A percentile compares a stretch with the other conserved stretches of the same genome.
These are phyloP conservation scores for Aporophyla nigra DNA, from an alignment of 2,888 invertebrate genomes.

Conservation along the genomic window DNA sequence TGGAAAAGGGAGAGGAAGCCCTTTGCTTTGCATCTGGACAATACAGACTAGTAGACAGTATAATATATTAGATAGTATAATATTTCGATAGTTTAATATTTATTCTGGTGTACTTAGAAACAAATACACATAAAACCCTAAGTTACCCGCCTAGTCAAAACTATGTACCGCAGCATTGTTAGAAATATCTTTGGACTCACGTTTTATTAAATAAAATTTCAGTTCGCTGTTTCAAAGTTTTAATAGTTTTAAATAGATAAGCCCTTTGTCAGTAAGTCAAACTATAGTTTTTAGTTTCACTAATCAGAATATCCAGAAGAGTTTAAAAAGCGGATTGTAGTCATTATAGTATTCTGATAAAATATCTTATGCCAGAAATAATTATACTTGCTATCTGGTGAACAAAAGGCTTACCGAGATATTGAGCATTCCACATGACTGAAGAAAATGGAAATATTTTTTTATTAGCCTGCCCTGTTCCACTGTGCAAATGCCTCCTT, in stretches of 20 bases:
- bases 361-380: neutral
- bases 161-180: neutral
- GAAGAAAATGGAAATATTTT: neutral
- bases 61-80: no score
- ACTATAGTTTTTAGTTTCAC: constrained; percentile 31
- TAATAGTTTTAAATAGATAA: constrained; percentile 5
- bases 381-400: no score
- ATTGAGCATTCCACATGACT: no score
- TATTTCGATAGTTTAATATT: no score
- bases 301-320: constrained; percentile 7
- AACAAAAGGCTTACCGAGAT: no score
- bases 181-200: neutral
- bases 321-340: constrained; percentile 25
- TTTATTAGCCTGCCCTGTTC: no score
- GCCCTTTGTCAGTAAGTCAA: constrained; percentile 4
- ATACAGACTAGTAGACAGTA: no score
- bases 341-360: neutral
- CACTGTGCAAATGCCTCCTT: no score
- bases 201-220: constrained; percentile 23
- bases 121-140: no score
- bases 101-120: no score
- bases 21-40: no score
- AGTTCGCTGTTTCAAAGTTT: constrained; percentile 37
- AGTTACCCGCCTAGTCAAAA: neutral
- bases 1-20: no score